Percentiles rank a stretch among this genome's conserved stretches.
phyloP scores from a whole-genome alignment of 2,797 vertebrate genomes.

The Rachycentron canadum region DNA sequence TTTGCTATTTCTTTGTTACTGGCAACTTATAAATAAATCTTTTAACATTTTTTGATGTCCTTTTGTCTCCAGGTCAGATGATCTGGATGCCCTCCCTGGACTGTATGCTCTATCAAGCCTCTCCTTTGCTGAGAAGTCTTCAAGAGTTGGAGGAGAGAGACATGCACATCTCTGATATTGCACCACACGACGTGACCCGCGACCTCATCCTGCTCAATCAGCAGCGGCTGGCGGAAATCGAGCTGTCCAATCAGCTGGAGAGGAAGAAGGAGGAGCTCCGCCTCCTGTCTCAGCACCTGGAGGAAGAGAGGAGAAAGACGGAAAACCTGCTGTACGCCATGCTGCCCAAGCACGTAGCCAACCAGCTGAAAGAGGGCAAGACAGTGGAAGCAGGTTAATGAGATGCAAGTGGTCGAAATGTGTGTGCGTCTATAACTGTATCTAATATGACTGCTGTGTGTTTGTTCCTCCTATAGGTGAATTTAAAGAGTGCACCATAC shows the following conservation, averaged over 20 bases:
- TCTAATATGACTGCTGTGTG: not conserved
- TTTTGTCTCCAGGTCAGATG: conserved; percentile 83
- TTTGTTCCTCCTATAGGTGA: conserved; percentile 67
- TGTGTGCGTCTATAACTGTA: not conserved
- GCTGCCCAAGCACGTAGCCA: conserved; percentile 88
- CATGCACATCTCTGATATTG: conserved; percentile 89
- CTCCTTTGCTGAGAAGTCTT: conserved; percentile 84
- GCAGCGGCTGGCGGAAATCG: conserved; percentile 87
- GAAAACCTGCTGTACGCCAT: conserved; percentile 88
- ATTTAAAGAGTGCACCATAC: conserved; percentile 88
- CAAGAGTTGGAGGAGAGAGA: conserved; percentile 86
- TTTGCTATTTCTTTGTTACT: not conserved
- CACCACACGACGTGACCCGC: conserved; percentile 86
- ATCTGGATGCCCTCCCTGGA: conserved; percentile 86
- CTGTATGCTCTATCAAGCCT: conserved; percentile 88
- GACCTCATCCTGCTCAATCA: conserved; percentile 89
- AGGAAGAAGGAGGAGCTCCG: conserved; percentile 87
- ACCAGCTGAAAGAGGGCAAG: conserved; percentile 88
- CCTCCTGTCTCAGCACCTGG: conserved; percentile 85
- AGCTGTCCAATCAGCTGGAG: conserved; percentile 88
- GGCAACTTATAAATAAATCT: not conserved
- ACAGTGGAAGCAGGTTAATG: conserved; percentile 87
- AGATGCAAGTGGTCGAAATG: not conserved
- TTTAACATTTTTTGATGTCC: not conserved
- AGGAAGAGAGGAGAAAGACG: conserved; percentile 87